Evolutionary conservation across 2,797 vertebrate species (phyloP), one percentile per base, ranked within the genome.

Genomic region (Tarsius wallacei): DNA sequence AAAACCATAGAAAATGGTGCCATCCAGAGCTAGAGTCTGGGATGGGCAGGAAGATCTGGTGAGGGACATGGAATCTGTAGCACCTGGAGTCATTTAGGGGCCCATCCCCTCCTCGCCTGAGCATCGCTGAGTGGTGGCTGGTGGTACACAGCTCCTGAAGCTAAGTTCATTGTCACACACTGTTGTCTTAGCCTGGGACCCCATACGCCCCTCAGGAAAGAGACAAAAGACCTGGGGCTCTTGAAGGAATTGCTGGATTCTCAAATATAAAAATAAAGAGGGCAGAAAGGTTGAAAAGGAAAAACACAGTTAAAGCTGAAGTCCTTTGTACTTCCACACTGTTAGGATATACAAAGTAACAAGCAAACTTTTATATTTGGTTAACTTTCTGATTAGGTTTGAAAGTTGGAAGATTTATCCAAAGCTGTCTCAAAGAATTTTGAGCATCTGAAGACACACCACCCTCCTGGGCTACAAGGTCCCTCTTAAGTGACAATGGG

Each of bases 391-490:
- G 22, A 68, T 80, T 87, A 90, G 42, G 42, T 47, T 12, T 73
- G 24, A 90, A 13, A 96, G 61, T 13, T 78, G 7, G 17, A 61
- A 71, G 22, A 21, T 82, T 80, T 80, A 87, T 51, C 28, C 80
- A 73, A 84, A 91, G 66, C 53, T 85, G 36, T 86, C 88, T 59
- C 76, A 93, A 93, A 51, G 15, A 47, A 87, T 59, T 90, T 31
- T 57, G 17, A 96, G 31, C 33, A 77, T 78, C 15, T 90, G 70
- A 97, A 86, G 86, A 95, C 33, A 97, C 4, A 77, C 33, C 87
- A 78, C 22, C 28, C 21, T 73, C 26, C 22, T 21, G 11, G 70
- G 55, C 63, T 73, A 82, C 17, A 53, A 17, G 28, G 93, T 71
- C 47, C 63, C n/a, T 83, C 33, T 71, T 90, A 86, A 19, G 3